Evolutionary conservation across 2,888 invertebrate species (phyloP).

Genomic region (Strigamia transsilvanica): DNA sequence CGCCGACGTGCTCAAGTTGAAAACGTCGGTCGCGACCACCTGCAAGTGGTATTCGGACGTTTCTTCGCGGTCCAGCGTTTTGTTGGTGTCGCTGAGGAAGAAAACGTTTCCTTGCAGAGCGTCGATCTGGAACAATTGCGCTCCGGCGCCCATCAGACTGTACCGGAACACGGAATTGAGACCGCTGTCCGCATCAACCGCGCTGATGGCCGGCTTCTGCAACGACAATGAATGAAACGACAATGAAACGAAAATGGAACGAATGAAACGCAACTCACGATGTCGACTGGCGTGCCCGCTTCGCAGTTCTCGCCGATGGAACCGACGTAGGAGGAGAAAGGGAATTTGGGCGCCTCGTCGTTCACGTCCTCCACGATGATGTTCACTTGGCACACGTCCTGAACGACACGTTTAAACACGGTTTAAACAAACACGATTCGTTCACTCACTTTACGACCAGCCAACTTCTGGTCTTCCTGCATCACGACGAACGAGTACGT

Average conservation of each 20-base stretch:
- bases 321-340: slow-evolving; percentile 58
- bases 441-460: slow-evolving; percentile 58
- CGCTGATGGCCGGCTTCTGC: slow-evolving; percentile 72
- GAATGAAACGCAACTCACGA: slow-evolving; percentile 57
- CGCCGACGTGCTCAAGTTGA: slow-evolving; percentile 78
- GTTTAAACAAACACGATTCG: no score
- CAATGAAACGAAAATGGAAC: no score
- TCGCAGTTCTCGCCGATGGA: slow-evolving; percentile 59
- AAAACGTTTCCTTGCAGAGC: slow-evolving; percentile 61
- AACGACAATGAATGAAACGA: not conserved
- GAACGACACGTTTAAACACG: no score
- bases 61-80: slow-evolving; percentile 60
- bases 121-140: slow-evolving; percentile 76
- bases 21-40: slow-evolving; percentile 59
- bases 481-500: slow-evolving; percentile 60
- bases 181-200: slow-evolving; percentile 69
- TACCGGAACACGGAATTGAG: slow-evolving; percentile 70
- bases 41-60: slow-evolving; percentile 57
- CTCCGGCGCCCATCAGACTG: slow-evolving; percentile 77
- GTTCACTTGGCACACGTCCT: slow-evolving; percentile 60
- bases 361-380: slow-evolving; percentile 60
- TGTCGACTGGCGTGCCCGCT: slow-evolving; percentile 59
- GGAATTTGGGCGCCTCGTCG: slow-evolving; percentile 60
- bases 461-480: slow-evolving; percentile 60
- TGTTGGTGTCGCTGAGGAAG: slow-evolving; percentile 55